A percentile compares a stretch with the other conserved stretches of the same genome.
phyloP scores from a whole-genome alignment of 2,888 invertebrate species.

The Monopis laevigella region DNA sequence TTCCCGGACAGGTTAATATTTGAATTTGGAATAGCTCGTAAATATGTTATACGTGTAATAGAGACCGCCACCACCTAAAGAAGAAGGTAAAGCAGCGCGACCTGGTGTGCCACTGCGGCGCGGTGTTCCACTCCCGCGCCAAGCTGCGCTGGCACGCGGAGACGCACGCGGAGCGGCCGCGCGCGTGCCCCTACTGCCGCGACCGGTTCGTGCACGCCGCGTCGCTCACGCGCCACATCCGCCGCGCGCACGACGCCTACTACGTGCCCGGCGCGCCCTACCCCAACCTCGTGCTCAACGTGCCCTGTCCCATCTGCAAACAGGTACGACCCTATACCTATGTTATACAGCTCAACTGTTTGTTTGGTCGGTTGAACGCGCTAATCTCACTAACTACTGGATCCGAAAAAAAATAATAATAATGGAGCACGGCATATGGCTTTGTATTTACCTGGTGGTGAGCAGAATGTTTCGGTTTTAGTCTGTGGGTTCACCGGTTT shows the following conservation, averaged over 20 bases:
- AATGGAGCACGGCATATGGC: too few species aligned
- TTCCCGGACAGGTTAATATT: too few species aligned
- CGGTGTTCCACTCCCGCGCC: constrained; percentile 83
- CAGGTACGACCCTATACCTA: too few species aligned
- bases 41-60: too few species aligned
- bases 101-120: constrained; percentile 81
- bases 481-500: too few species aligned
- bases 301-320: constrained; percentile 81
- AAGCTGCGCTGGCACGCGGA: constrained; percentile 89
- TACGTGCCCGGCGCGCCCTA: constrained; percentile 72
- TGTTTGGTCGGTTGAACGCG: too few species aligned
- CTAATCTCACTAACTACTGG: too few species aligned
- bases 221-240: constrained; percentile 84
- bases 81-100: constrained; percentile 74
- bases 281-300: constrained; percentile 72
- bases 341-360: too few species aligned
- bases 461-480: too few species aligned
- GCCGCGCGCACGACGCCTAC: constrained; percentile 80
- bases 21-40: too few species aligned
- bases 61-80: constrained; percentile 78
- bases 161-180: constrained; percentile 83
- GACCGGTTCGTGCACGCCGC: constrained; percentile 88
- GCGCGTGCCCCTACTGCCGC: constrained; percentile 85
- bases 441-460: too few species aligned
- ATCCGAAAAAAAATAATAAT: too few species aligned